Percentiles rank a stretch among this genome's conserved stretches.
These are phyloP conservation scores for Desmophyllum pertusum DNA, from an alignment of 92 coral and sea anemone genomes.

Conservation along the genomic window DNA sequence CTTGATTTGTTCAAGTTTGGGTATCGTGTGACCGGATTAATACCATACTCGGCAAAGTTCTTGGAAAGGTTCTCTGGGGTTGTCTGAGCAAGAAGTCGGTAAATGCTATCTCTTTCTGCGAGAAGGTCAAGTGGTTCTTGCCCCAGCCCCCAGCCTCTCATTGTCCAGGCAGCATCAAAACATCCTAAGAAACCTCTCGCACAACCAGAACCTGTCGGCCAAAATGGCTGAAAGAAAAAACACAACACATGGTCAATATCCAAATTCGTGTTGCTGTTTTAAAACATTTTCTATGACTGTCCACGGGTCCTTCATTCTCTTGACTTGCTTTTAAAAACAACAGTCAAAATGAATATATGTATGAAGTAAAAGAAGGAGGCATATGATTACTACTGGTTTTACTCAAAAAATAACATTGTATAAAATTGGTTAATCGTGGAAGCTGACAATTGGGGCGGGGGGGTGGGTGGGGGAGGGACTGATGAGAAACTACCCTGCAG, in stretches of 20 bases:
- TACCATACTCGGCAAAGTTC: conserved; percentile 79
- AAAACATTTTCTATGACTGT: neutral
- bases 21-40: conserved; percentile 92
- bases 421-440: too few relatives aligned
- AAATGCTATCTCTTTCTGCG: conserved; percentile 88
- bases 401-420: too few relatives aligned
- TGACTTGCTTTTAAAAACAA: too few relatives aligned
- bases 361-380: too few relatives aligned
- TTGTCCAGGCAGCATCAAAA: conserved; percentile 98
- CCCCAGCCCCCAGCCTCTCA: conserved; percentile 94
- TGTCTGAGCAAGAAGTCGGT: conserved; percentile 87
- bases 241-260: neutral
- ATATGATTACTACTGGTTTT: too few relatives aligned
- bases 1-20: conserved; percentile 72
- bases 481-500: too few relatives aligned
- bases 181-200: conserved; percentile 94
- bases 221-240: conserved; percentile 78
- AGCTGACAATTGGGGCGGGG: too few relatives aligned
- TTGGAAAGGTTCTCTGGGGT: conserved; percentile 91
- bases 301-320: too few relatives aligned
- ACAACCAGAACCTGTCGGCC: conserved; percentile 99
- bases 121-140: conserved; percentile 84
- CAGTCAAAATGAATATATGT: too few relatives aligned
- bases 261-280: neutral
- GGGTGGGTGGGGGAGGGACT: too few relatives aligned